phyloP scores from a whole-genome alignment of 2,888 invertebrate species.

The Arenicola marina region DNA sequence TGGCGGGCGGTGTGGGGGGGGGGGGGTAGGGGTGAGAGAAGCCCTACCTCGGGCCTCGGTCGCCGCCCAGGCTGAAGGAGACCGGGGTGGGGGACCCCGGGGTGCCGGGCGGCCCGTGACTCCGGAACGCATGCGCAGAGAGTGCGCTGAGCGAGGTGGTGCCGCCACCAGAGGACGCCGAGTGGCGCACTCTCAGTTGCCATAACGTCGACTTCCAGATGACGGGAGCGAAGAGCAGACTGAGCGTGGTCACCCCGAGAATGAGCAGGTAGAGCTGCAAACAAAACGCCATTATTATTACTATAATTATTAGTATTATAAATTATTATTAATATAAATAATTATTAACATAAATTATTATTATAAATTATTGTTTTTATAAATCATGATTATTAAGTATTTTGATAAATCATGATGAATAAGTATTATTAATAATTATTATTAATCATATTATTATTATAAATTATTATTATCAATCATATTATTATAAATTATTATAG shows the following conservation, averaged over 20 bases:
- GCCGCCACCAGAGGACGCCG: too few relatives aligned
- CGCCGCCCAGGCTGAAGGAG: too few relatives aligned
- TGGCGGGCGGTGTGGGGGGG: too few relatives aligned
- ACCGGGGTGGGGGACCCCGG: too few relatives aligned
- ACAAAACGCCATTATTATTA: background rate
- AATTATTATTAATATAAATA: background rate
- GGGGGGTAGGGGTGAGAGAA: too few relatives aligned
- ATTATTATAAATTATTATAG: too few relatives aligned
- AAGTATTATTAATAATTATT: background rate
- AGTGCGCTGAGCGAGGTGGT: too few relatives aligned
- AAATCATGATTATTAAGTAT: too few relatives aligned
- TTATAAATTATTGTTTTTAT: background rate
- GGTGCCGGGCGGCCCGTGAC: too few relatives aligned
- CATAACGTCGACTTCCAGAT: slow-evolving; percentile 36
- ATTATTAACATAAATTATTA: background rate
- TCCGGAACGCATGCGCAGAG: too few relatives aligned
- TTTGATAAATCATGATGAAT: background rate
- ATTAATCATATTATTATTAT: background rate
- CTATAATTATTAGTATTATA: background rate
- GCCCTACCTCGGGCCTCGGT: too few relatives aligned
- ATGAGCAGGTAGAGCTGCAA: slow-evolving; percentile 38
- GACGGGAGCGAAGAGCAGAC: slow-evolving; percentile 36
- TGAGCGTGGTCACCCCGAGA: slow-evolving; percentile 37
- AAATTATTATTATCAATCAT: too few relatives aligned
- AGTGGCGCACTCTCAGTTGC: slow-evolving; percentile 6